Conservation (phyloP, 2,888 invertebrate genomes). For the Petrolisthes cinctipes region DNA sequence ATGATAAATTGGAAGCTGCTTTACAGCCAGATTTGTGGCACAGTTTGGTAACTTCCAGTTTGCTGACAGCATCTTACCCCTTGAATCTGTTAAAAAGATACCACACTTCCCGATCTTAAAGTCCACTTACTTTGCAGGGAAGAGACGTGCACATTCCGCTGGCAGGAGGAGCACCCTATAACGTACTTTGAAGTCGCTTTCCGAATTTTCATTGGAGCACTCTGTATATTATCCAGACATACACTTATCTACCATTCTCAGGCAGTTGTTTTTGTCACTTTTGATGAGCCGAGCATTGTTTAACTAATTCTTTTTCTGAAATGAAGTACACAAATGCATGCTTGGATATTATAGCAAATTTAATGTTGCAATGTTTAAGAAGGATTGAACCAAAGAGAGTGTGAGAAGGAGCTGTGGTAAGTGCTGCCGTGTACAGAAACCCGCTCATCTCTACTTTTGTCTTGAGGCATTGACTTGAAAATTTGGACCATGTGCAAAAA, state of each 20-base stretch:
- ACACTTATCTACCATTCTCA: conserved; percentile 25
- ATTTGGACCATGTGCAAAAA: no score
- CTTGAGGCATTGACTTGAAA: no score
- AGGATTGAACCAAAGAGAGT: conserved; percentile 27
- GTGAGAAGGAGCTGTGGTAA: not conserved
- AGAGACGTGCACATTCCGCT: conserved; percentile 40
- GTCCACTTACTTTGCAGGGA: not conserved
- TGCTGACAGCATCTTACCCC: no score
- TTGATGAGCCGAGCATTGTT: not conserved
- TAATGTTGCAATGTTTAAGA: not conserved
- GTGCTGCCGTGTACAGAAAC: not conserved
- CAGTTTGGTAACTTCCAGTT: no score
- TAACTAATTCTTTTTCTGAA: not conserved
- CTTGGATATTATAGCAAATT: not conserved
- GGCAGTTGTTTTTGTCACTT: conserved; percentile 33
- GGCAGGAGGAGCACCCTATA: conserved; percentile 41
- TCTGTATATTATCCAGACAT: conserved; percentile 26
- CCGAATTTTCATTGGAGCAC: conserved; percentile 27
- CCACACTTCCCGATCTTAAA: no score
- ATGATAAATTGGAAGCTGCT: no score
- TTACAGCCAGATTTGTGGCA: no score
- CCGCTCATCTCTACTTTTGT: no score
- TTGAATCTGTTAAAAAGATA: no score
- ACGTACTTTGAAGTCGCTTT: conserved; percentile 28
- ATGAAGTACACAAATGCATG: not conserved